These are phyloP conservation scores for Habrosyne pyritoides DNA, from an alignment of 2,888 invertebrate genomes.

Conservation along the genomic window DNA sequence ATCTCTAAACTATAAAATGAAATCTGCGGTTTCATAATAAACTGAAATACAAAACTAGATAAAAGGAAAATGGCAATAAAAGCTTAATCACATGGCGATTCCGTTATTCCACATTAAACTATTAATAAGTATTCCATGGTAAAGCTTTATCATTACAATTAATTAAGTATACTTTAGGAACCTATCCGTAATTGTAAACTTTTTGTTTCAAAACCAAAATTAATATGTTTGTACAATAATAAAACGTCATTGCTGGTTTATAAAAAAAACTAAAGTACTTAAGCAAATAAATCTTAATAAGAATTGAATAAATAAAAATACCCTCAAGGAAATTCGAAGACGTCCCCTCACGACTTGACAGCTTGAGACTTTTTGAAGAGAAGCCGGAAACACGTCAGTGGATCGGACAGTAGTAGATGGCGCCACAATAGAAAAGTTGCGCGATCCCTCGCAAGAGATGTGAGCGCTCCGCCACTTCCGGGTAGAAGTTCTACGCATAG, in stretches of 20 bases:
- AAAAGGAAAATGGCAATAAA: not conserved
- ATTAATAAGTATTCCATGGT: not conserved
- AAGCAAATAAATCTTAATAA: conserved; percentile 67
- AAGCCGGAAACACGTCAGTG: conserved; percentile 79
- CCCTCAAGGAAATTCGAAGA: conserved; percentile 75
- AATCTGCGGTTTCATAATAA: not conserved
- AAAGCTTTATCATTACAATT: not conserved
- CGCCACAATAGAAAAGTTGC: conserved; percentile 75
- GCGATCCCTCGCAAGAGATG: conserved; percentile 52
- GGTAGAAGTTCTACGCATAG: conserved; percentile 73
- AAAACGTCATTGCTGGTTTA: conserved; percentile 2
- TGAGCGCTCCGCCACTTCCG: conserved; percentile 65
- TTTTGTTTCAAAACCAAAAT: not conserved
- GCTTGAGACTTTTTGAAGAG: conserved; percentile 79
- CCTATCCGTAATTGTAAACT: too few relatives aligned
- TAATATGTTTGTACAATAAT: not conserved
- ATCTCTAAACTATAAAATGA: not conserved
- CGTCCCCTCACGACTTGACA: conserved; percentile 74
- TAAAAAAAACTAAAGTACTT: conserved; percentile 14
- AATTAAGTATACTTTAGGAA: too few relatives aligned
- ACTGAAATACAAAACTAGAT: not conserved
- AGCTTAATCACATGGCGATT: not conserved
- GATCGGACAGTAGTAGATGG: conserved; percentile 77
- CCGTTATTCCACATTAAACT: not conserved
- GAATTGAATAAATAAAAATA: conserved; percentile 69